Percentiles rank a stretch among this genome's conserved stretches.
Evolutionary conservation across 2,888 invertebrate species (phyloP).

Genomic region (Busseola fusca): DNA sequence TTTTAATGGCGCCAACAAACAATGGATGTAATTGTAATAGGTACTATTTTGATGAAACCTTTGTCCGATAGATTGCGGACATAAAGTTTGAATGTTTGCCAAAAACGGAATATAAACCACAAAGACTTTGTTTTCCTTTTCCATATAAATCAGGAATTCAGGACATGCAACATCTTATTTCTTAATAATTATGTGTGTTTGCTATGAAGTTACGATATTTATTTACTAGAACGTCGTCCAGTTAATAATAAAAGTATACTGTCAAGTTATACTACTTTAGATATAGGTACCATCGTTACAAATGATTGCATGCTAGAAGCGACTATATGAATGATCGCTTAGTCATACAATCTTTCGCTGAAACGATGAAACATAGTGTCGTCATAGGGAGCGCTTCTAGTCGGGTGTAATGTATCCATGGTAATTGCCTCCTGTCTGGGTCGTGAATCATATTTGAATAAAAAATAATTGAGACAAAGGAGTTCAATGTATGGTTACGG

Average conservation of each 20-base stretch:
- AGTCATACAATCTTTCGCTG: constrained; percentile 79
- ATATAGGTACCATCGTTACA: constrained; percentile 49
- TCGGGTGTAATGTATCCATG: constrained; percentile 61
- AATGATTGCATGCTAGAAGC: constrained; percentile 67
- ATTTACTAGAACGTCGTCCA: constrained; percentile 35
- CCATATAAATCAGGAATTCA: neutral
- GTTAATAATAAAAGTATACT: constrained; percentile 25
- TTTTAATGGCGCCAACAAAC: constrained; percentile 11
- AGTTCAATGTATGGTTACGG: constrained; percentile 40
- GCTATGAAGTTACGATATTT: constrained; percentile 23
- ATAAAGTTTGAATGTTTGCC: constrained; percentile 45
- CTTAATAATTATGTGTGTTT: constrained; percentile 36
- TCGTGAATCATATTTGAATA: constrained; percentile 54
- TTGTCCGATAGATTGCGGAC: constrained; percentile 32
- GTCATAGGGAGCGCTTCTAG: constrained; percentile 67
- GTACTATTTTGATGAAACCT: constrained; percentile 12
- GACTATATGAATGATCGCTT: constrained; percentile 72
- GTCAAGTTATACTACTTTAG: constrained; percentile 23
- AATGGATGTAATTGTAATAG: constrained; percentile 18
- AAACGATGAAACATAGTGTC: constrained; percentile 78
- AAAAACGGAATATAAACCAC: constrained; percentile 30
- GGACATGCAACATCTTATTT: constrained; percentile 6
- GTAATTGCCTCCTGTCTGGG: constrained; percentile 59
- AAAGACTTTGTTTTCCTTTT: constrained; percentile 25
- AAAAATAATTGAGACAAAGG: constrained; percentile 54